Evolutionary conservation across 2,113 vertebrate species (phyloP).

Genomic region (Cavia porcellus): DNA sequence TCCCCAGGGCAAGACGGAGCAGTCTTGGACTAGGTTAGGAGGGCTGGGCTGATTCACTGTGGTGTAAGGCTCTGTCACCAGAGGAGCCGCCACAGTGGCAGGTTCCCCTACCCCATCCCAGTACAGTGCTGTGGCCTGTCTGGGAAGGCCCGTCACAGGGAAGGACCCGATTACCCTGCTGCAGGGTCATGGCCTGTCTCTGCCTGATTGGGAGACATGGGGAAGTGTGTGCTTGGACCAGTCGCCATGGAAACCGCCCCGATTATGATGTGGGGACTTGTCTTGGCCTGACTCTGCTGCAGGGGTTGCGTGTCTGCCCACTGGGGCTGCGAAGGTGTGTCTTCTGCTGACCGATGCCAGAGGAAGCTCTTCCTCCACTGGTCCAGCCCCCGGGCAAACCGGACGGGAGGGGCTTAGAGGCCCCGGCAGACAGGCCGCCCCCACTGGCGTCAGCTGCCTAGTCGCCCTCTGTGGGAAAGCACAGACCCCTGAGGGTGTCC

Average conservation of each 20-base stretch:
- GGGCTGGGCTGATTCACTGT: too few species aligned
- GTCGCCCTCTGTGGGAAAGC: neutral
- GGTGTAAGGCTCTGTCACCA: neutral
- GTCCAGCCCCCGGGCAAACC: neutral
- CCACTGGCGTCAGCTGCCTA: neutral
- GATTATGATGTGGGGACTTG: too few species aligned
- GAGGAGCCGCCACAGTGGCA: accelerated
- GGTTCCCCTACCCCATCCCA: accelerated
- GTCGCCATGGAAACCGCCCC: neutral
- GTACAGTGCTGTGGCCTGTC: accelerated
- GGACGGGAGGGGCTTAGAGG: neutral
- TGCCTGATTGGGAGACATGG: neutral
- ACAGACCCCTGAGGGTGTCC: accelerated
- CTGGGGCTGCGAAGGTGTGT: too few species aligned
- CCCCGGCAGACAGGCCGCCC: neutral
- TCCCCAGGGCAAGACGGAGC: neutral
- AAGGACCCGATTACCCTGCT: neutral
- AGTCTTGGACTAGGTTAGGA: accelerated
- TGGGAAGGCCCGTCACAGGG: neutral
- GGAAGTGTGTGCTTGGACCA: neutral
- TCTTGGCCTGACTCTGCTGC: neutral
- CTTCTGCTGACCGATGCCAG: accelerated
- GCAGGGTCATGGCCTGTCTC: neutral
- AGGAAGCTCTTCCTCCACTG: neutral
- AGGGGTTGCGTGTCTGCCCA: neutral